Base-by-base conservation (phyloP, 2,113 vertebrate species). In the Ptilonorhynchus violaceus region DNA sequence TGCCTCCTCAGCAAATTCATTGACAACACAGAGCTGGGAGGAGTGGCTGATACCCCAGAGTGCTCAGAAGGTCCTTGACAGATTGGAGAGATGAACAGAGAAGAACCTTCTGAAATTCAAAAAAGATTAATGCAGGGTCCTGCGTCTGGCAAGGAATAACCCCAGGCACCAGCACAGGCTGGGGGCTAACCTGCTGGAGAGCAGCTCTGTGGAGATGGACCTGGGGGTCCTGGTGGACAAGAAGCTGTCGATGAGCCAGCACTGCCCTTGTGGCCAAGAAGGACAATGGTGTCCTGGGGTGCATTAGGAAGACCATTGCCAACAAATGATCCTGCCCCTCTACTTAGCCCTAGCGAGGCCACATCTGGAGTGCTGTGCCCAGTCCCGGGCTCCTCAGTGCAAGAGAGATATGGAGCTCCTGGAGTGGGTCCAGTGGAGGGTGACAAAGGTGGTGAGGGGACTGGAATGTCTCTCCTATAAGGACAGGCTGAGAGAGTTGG, bases 11-110 rank as follows among this genome's bases (percentile, higher is more conserved):
- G 16, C 11, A 46, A 82, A 16, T 52, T 39, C 8, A 24, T 9
- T n/a, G 39, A 20, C 52, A 33, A 10, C n/a, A 25, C 13, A 53
- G 37, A 60, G 13, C 60, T 60, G 28, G 28, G 20, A 68, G 16
- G 33, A 53, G 39, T 2, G 1, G 19, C 52, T 0, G 0, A 1
- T 75, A 46, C 2, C 23, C 9, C 16, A 60, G 39, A 18, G 16
- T 15, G 28, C 69, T 53, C 30, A 47, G 28, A 60, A 53, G 13
- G 9, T 21, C 28, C 53, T 18, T 59, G 24, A 37, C 10, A 52
- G 33, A 23, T 18, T 30, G 3, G 19, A 22, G 37, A 13, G 11
- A 39, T 33, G 64, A 28, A 7, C 10, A n/a, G 10, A 47, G 56
- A 39, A 17, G 33, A 53, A 13, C 39, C 10, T 15, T 53, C 47